These are phyloP conservation scores for Ornithoptera alexandrae DNA, from an alignment of 2,888 invertebrate genomes.

Conservation along the genomic window DNA sequence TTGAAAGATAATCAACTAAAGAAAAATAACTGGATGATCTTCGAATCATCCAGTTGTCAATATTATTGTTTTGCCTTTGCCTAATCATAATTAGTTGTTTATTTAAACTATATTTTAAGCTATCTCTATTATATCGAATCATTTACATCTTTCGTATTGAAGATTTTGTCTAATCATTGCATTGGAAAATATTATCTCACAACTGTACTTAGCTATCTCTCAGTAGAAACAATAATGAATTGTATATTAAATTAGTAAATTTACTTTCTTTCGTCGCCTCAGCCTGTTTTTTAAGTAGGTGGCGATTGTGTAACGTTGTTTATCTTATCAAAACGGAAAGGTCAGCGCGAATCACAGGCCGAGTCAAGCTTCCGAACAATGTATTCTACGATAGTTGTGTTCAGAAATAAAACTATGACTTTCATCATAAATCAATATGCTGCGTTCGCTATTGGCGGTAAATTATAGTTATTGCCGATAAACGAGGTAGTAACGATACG, in stretches of 20 bases:
- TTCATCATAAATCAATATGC: conserved; percentile 15
- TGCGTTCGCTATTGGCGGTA: conserved; percentile 7
- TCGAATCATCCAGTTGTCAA: too few species aligned
- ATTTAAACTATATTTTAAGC: too few species aligned
- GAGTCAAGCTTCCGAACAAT: conserved; percentile 61
- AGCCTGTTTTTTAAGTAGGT: conserved; percentile 27
- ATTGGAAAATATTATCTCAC: too few species aligned
- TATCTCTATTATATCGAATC: too few species aligned
- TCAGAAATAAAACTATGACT: conserved; percentile 27
- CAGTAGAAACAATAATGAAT: too few species aligned
- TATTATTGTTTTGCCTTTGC: too few species aligned
- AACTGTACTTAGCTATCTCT: too few species aligned
- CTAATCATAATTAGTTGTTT: too few species aligned
- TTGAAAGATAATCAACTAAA: too few species aligned
- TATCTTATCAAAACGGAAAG: conserved; percentile 75
- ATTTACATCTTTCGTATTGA: too few species aligned
- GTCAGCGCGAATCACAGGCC: conserved; percentile 58
- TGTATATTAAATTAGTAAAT: not conserved
- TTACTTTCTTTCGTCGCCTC: conserved; percentile 21
- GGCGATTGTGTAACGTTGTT: conserved; percentile 49
- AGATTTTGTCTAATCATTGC: too few species aligned
- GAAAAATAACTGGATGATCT: too few species aligned
- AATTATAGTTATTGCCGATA: conserved; percentile 22
- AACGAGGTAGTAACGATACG: conserved; percentile 11
- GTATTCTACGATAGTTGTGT: conserved; percentile 32